A percentile compares a stretch with the other conserved stretches of the same genome.
Evolutionary conservation across 2,888 invertebrate species (phyloP).

Genomic region (Schrankia costaestrigalis): DNA sequence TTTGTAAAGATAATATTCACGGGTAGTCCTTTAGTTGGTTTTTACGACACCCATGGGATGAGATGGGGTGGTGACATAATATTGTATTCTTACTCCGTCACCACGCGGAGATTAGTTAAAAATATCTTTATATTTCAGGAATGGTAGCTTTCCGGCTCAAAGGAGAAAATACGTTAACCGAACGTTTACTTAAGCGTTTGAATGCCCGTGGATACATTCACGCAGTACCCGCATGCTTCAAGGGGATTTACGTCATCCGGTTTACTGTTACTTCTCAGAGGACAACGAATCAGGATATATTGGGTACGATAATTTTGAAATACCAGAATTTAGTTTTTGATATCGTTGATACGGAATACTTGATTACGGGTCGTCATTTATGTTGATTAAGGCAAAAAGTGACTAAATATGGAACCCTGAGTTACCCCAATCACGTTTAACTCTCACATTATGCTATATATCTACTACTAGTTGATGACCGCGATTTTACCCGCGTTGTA

Average conservation of each 20-base stretch:
- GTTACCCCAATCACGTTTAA: no score
- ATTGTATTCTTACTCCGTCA: not conserved
- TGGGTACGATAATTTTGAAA: slow-evolving; percentile 50
- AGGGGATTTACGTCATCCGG: slow-evolving; percentile 93
- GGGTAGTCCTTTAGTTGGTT: no score
- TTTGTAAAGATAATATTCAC: no score
- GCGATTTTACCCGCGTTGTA: no score
- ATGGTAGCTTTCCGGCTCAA: slow-evolving; percentile 95
- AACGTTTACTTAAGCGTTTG: slow-evolving; percentile 90
- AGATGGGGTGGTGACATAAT: no score
- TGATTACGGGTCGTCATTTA: no score
- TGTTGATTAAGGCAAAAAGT: no score
- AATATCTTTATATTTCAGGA: slow-evolving; percentile 58
- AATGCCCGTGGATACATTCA: slow-evolving; percentile 94
- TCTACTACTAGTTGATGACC: no score
- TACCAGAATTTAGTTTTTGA: not conserved
- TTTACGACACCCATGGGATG: no score
- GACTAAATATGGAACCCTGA: no score
- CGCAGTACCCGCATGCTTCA: slow-evolving; percentile 96
- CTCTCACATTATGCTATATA: no score
- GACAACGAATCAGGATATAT: slow-evolving; percentile 88
- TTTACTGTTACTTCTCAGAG: slow-evolving; percentile 96
- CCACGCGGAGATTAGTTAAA: not conserved
- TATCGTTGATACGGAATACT: not conserved
- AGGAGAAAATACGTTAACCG: slow-evolving; percentile 93